phyloP scores from a whole-genome alignment of 2,797 vertebrate genomes.

The Mormyrops boulengeri region DNA sequence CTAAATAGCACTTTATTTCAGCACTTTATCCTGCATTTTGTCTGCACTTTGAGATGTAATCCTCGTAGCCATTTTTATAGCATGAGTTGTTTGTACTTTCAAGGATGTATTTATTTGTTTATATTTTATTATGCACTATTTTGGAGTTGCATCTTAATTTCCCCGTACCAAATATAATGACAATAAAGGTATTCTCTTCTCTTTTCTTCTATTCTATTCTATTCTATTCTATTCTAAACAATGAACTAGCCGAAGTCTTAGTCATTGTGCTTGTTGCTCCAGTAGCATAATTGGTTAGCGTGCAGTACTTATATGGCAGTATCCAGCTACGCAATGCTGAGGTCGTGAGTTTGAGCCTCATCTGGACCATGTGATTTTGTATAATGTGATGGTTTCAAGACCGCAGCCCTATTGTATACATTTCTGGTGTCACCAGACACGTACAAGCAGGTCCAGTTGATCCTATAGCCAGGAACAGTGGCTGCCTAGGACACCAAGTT shows the following conservation, averaged over 20 bases:
- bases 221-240: background rate
- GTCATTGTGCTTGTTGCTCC: accelerated
- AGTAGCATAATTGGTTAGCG: background rate
- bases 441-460: background rate
- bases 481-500: background rate
- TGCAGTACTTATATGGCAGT: background rate
- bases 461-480: background rate
- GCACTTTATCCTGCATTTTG: background rate
- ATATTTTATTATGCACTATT: background rate
- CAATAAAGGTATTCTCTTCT: background rate
- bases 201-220: background rate
- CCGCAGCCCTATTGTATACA: background rate
- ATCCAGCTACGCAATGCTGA: background rate
- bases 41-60: background rate
- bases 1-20: background rate
- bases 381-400: background rate
- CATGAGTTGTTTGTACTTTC: background rate
- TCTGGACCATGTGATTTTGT: background rate
- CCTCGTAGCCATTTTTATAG: background rate
- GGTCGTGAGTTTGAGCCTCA: background rate
- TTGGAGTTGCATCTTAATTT: background rate
- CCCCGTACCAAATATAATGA: background rate
- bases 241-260: background rate
- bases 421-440: background rate
- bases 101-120: background rate